phyloP scores from a whole-genome alignment of 2,797 vertebrate genomes.

The Dipus sagitta region DNA sequence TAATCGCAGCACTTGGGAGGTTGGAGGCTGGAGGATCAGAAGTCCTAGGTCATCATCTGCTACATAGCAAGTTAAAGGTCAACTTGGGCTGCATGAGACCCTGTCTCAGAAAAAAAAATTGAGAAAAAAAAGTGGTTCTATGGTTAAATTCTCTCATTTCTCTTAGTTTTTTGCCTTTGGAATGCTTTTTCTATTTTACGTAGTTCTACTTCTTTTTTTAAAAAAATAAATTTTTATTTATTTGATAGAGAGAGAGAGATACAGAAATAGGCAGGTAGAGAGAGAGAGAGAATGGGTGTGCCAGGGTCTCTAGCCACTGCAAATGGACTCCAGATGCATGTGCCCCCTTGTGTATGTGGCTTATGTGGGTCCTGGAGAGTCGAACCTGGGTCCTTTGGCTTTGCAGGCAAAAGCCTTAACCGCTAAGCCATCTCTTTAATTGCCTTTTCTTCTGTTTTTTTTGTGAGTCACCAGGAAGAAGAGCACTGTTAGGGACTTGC shows the following conservation, averaged over 20 bases:
- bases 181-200: not conserved
- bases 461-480: not conserved
- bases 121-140: too few species aligned
- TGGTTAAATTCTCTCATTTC: constrained; percentile 21
- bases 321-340: too few species aligned
- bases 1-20: not conserved
- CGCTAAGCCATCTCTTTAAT: too few species aligned
- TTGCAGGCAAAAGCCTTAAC: too few species aligned
- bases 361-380: too few species aligned
- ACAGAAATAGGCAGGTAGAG: too few species aligned
- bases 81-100: not conserved
- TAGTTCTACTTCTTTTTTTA: not conserved
- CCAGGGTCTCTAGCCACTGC: too few species aligned
- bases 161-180: constrained; percentile 35
- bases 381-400: too few species aligned
- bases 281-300: too few species aligned
- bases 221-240: too few species aligned
- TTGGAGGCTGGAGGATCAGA: not conserved
- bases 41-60: not conserved
- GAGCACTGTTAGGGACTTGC: not conserved
- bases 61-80: not conserved
- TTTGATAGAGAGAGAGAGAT: too few species aligned
- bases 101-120: not conserved
- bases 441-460: not conserved
- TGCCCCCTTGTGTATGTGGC: too few species aligned